Base-by-base conservation (phyloP, 2,797 vertebrate species). In the Hemibagrus guttatus region DNA sequence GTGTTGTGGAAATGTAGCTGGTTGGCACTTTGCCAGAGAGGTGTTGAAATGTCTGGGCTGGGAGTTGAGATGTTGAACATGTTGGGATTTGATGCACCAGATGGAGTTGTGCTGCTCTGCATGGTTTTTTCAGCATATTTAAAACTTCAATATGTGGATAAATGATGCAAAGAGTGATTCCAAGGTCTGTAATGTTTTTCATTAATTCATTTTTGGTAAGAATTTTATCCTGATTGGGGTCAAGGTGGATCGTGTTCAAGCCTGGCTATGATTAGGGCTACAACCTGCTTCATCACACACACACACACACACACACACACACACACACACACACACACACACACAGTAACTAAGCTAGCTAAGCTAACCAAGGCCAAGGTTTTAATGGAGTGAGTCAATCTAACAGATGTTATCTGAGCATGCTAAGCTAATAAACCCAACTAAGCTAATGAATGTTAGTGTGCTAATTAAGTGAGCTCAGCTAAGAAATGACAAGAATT, bases 21-120 rank as follows among this genome's bases (percentile, higher is more conserved):
- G 21, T 87, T 87, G 39, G 63, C 74, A 80, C 66, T 79, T 59
- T 84, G 46, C 64, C 63, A 79, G 1, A 1, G 81, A 46, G 39
- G 39, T 52, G 74, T 76, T 83, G n/a, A 75, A 64, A 56, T 13
- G 49, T 35, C 78, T 79, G 54, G 69, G 12, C 39, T 46, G 4
- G 56, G 23, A 26, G 54, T 39, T 79, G 56, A 59, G 9, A 12
- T 9, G 16, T 63, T 49, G 26, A 21, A 28, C 61, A 64, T 52
- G 16, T 31, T 82, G 42, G 61, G 61, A 81, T 81, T 64, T 81
- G 59, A 28, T 49, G 80, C 61, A 6, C 23, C 39, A 54, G 26
- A 81, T 81, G 39, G 59, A 64, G 59, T 28, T 64, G 42, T 49
- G 59, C 78, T 46, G 31, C 19, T 79, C 14, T 58, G 54, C 56